Conservation (phyloP, 1,140 invertebrate genomes). For the Caenorhabditis briggsae region DNA sequence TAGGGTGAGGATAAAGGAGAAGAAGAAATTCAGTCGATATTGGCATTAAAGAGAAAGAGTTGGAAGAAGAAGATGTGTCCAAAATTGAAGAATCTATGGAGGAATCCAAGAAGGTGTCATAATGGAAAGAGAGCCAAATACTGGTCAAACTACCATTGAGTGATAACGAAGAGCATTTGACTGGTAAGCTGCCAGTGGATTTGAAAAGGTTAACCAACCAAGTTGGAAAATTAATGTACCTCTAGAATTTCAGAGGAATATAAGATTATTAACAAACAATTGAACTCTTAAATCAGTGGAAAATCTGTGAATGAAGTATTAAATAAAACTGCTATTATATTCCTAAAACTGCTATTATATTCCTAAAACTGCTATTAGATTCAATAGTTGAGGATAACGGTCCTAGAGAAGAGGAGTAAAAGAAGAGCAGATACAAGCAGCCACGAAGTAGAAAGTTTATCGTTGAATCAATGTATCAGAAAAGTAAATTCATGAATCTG, state of each 20-base stretch:
- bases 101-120: background rate
- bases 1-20: background rate
- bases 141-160: background rate
- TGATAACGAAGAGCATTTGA: background rate
- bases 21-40: background rate
- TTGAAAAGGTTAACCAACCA: background rate
- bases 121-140: background rate
- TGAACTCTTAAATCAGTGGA: background rate
- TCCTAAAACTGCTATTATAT: too few relatives aligned
- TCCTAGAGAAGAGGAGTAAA: background rate
- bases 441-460: background rate
- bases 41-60: background rate
- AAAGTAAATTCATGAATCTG: background rate
- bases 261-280: slow-evolving; percentile 21
- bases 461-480: background rate
- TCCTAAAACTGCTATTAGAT: background rate
- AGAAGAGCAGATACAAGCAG: background rate
- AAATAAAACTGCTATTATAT: background rate
- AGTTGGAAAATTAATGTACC: background rate
- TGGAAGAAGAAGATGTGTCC: background rate
- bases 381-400: background rate
- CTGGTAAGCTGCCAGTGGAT: background rate
- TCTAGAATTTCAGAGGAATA: background rate
- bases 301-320: background rate
- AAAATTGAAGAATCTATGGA: background rate